Conservation (phyloP, 2,113 vertebrate genomes). For the Pitta sordida region DNA sequence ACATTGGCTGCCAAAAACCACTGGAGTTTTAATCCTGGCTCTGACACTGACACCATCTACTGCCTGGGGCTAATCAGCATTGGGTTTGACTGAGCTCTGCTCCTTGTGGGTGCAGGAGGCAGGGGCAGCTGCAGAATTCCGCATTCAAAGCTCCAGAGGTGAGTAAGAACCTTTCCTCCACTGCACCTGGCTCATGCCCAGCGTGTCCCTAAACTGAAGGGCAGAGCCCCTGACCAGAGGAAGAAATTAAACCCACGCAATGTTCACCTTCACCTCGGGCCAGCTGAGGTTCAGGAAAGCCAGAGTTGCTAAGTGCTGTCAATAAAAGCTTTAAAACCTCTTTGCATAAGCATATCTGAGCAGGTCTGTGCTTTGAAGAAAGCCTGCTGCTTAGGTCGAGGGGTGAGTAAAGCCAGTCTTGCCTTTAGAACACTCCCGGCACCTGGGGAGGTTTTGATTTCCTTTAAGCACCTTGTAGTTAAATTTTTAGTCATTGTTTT, state of each 20-base stretch:
- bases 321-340: constrained; percentile 54
- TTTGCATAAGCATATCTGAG: constrained; percentile 52
- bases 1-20: constrained; percentile 53
- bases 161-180: not conserved
- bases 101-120: constrained; percentile 4
- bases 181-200: not conserved
- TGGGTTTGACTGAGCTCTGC: not conserved
- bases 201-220: not conserved
- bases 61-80: constrained; percentile 20
- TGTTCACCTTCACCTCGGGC: not conserved
- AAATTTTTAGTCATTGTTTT: constrained; percentile 56
- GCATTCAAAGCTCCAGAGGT: not conserved
- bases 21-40: constrained; percentile 46
- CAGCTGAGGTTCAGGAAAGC: constrained; percentile 24
- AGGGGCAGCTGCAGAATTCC: constrained; percentile 3
- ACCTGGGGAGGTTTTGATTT: constrained; percentile 55
- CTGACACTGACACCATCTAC: constrained; percentile 56
- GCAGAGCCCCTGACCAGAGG: not conserved
- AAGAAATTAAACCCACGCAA: not conserved
- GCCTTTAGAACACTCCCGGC: constrained; percentile 33
- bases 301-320: constrained; percentile 53
- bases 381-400: constrained; percentile 54
- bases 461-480: constrained; percentile 45
- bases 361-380: constrained; percentile 46
- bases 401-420: constrained; percentile 47